Base-by-base conservation (phyloP, 1,140 invertebrate genomes). In the Procambarus virginalis region DNA sequence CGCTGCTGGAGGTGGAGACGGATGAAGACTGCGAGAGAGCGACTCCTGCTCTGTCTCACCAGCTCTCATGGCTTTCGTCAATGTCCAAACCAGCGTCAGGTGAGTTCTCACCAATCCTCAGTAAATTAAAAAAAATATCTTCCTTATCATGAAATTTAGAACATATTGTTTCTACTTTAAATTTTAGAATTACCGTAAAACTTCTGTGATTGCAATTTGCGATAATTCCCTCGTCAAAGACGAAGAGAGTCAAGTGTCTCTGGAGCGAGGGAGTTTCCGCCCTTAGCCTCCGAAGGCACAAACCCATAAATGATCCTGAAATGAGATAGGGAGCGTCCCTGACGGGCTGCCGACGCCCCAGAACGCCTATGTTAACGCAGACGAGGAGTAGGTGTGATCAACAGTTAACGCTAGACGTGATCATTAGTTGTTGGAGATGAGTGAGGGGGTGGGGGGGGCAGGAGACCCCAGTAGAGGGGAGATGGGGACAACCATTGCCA, bases 41-140 rank as follows among this genome's bases (percentile, higher is more conserved):
- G 77, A 79, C 17, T 55, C 17, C 77, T 17, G 79, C 49, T n/a
- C 55, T 80, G 58, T 58, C 14, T 49, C n/a, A 86, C 10, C 55
- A 76, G 85, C 17, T 77, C 77, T 22, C 76, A 86, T 86, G 85
- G 85, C 85, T 86, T 86, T 86, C 85, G 85, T 86, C 76, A 86
- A 86, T 79, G 77, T 86, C 49, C 85, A 86, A 10, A 79, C 75
- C 76, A 86, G 76, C 75, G 58, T 86, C 85, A 86, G 85, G 85
- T 86, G 60, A 79, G 85, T n/a, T 1, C 3, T 3, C 51, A 9
- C 8, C 8, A 9, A 55, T 12, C 51, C 51, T 4, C 1, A 3
- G 51, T 12, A 34, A 34, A 34, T 34, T 55, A 9, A 55, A 4
- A 12, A 55, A 5, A 55, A 55, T 12, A 55, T 55, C 12, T 55